Evolutionary conservation across 2,797 vertebrate genomes (phyloP).

Genomic region (Pachyuromys duprasi): DNA sequence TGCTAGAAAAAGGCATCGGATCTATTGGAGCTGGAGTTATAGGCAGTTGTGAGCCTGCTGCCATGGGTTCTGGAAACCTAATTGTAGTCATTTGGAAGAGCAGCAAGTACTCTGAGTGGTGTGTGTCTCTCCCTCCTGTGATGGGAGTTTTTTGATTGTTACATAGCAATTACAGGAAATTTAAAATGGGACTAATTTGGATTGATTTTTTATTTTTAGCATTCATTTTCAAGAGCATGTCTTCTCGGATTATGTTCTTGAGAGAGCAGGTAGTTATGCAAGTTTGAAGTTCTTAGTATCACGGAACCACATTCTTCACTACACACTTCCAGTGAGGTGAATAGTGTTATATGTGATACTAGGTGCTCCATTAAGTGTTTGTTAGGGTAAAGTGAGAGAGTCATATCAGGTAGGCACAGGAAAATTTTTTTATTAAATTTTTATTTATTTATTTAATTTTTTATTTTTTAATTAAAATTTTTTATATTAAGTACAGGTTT

Average conservation of each 20-base stretch:
- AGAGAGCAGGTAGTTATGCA: background rate
- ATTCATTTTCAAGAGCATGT: slow-evolving; percentile 16
- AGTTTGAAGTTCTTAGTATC: slow-evolving; percentile 51
- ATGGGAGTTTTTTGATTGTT: background rate
- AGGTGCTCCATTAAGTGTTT: slow-evolving; percentile 25
- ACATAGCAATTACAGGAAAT: slow-evolving; percentile 10
- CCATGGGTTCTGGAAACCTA: background rate
- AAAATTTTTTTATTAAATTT: too few species aligned
- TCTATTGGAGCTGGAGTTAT: background rate
- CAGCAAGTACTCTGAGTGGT: background rate
- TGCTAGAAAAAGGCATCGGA: background rate
- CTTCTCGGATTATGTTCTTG: background rate
- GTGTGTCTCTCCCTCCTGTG: background rate
- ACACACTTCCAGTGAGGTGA: slow-evolving; percentile 29
- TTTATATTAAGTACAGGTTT: too few species aligned
- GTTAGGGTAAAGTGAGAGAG: slow-evolving; percentile 9
- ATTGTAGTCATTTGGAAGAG: background rate
- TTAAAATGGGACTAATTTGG: slow-evolving; percentile 47
- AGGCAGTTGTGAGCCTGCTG: background rate
- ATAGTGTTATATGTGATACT: slow-evolving; percentile 39
- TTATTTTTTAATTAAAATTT: too few species aligned
- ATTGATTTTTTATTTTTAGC: slow-evolving; percentile 46
- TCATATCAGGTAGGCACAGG: background rate
- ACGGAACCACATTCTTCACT: background rate
- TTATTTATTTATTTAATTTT: too few species aligned